Base-by-base conservation (phyloP, 2,888 invertebrate genomes). In the Argynnis bischoffii region DNA sequence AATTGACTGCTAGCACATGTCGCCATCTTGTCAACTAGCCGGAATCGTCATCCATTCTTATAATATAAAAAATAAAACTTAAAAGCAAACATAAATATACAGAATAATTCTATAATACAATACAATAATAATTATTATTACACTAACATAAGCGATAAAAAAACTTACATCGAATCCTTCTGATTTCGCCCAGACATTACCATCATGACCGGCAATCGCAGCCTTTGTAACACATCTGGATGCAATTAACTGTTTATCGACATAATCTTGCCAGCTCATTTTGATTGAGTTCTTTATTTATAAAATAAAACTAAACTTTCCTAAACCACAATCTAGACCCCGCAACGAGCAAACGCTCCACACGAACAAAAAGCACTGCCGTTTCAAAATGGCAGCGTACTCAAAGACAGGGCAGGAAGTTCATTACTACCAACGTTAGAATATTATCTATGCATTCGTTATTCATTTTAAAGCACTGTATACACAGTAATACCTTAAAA, bases 181-280 rank as follows among this genome's bases (percentile, higher is more conserved):
- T 73, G 97, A 97, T 94, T 97, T 97, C 83, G 98, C 98, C 98
- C 98, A 98, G 89, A 98, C 95, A 94, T 97, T 97, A 89, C 98
- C 98, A 93, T 98, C 98, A 94, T 97, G 97, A 93, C 98, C 98
- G 89, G 97, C 97, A 93, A 98, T 98, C 88, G 97, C 97, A 85
- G 98, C 98, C 95, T 97, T 97, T 93, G 96, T 96, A 86, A 98
- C 97, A 96, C 97, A 98, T 93, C 96, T 96, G 92, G 98, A 97
- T 90, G 97, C 97, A 94, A 98, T 95, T 94, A 98, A 96, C 95
- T 98, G 98, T 95, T 97, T 98, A 95, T 98, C 98, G 94, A 98
- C 97, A 95, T 98, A 98, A 96, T 98, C 98, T 96, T 98, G 98
- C 98, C 98, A 98, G 96, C 97, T 98, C 98, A 98, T 98, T 93